Evolutionary conservation across 2,888 invertebrate species (phyloP), one percentile per base, ranked within the genome.

Genomic region (Hypomecis punctinalis): DNA sequence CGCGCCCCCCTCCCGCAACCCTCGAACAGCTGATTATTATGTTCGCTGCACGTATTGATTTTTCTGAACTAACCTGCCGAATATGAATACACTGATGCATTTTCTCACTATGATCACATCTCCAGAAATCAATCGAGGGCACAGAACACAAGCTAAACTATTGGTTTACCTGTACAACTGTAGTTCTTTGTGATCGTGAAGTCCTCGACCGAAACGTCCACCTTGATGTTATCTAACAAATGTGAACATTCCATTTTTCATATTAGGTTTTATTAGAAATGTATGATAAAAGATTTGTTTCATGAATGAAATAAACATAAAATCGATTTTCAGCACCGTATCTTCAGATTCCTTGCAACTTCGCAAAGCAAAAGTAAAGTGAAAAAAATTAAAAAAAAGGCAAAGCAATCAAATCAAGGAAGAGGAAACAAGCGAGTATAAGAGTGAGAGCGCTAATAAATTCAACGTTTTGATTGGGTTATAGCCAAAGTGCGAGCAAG

Each of bases 231-330:
- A 89, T 94, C 94, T 88, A 92, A 93, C 81, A 95, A 94, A 93
- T 95, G 95, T 82, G 94, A 93, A 90, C 95, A 95, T 93, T 95
- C 95, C 95, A 95, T 95, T 85, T 84, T 93, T 93, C 91, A 91
- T 91, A 76, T 67, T 81, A 81, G 62, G 60, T 72, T 75, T 71
- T 63, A 79, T 78, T 76, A 68, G 69, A 80, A 80, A 77, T 78
- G 77, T 75, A 74, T 71, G 70, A 72, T 23, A 76, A 75, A 75
- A 69, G 54, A 70, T 76, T 78, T 82, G 82, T 82, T 83, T 84
- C 84, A 84, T 85, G 75, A 70, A 82, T 81, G 48, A 79, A 77
- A 70, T 69, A 76, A 77, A 68, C 77, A 71, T 61, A 72, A 76
- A 78, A 76, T 77, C 74, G 72, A 70, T 77, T 73, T 77, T 76